Evolutionary conservation across 2,888 invertebrate species (phyloP), one percentile per base, ranked within the genome.

Genomic region (Gisinianus flammeolus): DNA sequence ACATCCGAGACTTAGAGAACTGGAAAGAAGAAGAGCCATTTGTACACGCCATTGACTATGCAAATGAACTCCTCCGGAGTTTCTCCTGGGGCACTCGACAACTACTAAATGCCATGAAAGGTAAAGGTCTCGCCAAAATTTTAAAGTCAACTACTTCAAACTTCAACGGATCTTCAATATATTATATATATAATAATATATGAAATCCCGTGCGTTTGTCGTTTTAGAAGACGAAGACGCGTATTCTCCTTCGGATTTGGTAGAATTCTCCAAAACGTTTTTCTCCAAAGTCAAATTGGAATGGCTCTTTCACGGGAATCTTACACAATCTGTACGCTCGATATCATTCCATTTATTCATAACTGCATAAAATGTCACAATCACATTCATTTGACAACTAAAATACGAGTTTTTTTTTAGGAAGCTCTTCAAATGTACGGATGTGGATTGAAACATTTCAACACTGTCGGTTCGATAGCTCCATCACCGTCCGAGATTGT

Each of bases 81-180:
- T 90, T 93, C 83, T 91, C 92, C 2, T 98, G 98, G 97, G 93
- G 93, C 0, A 93, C 95, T 85, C 91, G 92, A 71, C 96, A 98
- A 86, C 89, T 97, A 0, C 86, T 97, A 69, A 91, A 93, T 6
- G 92, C 94, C 0, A 91, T 93, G 78, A 90, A 93, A 83, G 91
- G 94, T 56, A 16, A 28, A 16, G 4, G 28, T 6, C 16, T 5
- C 6, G 22, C 16, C 62, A 19, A 62, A 44, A 44, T n/a, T n/a
- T n/a, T n/a, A n/a, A n/a, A n/a, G n/a, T 35, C 35, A 12, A 35
- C 35, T 5, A 35, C 12, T 8, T 35, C 12, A 35, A 35, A 35
- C 35, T 8, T 12, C 35, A 35, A 35, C 12, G 35, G 12, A 12
- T 12, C 12, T 5, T 35, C 12, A 35, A 35, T 5, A 12, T 35